Evolutionary conservation across 92 coral and sea anemone genomes (phyloP).

Genomic region (Plumapathes pennacea): DNA sequence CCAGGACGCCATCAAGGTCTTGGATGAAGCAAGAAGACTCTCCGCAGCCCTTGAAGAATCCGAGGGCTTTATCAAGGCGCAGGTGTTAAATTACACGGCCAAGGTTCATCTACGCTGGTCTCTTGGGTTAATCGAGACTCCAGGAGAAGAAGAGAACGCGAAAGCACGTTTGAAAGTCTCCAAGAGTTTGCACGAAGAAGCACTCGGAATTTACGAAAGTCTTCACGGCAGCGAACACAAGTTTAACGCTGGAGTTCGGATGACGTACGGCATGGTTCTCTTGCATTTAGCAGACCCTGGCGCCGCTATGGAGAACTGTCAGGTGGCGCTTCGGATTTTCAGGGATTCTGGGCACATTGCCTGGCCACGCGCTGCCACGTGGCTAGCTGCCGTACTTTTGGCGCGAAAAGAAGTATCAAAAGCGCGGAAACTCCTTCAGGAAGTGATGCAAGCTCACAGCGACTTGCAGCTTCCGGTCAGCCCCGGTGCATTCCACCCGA

Average conservation of each 20-base stretch:
- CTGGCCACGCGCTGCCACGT: constrained; percentile 82
- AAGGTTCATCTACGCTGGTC: constrained; percentile 76
- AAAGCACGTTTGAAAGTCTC: constrained; percentile 47
- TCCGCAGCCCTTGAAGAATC: constrained; percentile 33
- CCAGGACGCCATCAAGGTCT: constrained; percentile 62
- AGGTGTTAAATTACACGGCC: constrained; percentile 77
- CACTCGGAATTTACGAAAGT: constrained; percentile 60
- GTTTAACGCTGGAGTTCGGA: constrained; percentile 69
- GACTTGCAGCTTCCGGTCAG: constrained; percentile 43
- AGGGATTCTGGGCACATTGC: constrained; percentile 73
- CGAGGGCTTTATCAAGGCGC: constrained; percentile 40
- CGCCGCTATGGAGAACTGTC: constrained; percentile 53
- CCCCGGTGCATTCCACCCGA: constrained; percentile 77
- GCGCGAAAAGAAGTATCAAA: constrained; percentile 32
- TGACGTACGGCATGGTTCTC: constrained; percentile 73
- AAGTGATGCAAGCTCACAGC: constrained; percentile 41
- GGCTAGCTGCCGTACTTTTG: constrained; percentile 67
- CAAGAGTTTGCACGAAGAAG: constrained; percentile 59
- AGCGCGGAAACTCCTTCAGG: constrained; percentile 57
- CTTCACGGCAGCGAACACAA: constrained; percentile 75
- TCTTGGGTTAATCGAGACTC: constrained; percentile 51
- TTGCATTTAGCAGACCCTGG: constrained; percentile 54
- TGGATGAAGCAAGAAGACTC: constrained; percentile 63
- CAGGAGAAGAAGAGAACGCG: constrained; percentile 38
- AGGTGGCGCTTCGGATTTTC: constrained; percentile 58